Conservation (phyloP, 2,797 vertebrate genomes). For the Nothura maculosa region DNA sequence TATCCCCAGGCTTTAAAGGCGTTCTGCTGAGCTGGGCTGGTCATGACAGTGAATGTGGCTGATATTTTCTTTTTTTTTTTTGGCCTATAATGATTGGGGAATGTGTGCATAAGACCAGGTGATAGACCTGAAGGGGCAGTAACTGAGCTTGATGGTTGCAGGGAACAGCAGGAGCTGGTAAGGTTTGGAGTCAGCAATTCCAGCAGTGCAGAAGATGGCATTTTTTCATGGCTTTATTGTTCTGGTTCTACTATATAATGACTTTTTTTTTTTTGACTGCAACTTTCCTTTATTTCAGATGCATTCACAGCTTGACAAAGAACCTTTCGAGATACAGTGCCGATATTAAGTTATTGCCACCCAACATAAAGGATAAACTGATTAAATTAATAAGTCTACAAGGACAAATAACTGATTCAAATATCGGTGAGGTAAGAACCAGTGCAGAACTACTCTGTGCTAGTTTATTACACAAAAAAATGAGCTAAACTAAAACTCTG, state of each 20-base stretch:
- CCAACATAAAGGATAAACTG: slow-evolving; percentile 87
- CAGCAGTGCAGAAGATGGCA: background rate
- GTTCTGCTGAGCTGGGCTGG: background rate
- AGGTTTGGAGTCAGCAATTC: background rate
- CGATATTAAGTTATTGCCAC: slow-evolving; percentile 85
- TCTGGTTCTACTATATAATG: background rate
- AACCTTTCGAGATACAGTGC: slow-evolving; percentile 81
- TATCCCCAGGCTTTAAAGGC: background rate
- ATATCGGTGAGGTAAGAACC: slow-evolving; percentile 87
- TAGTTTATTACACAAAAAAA: background rate
- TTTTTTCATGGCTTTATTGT: background rate
- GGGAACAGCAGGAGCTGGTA: background rate
- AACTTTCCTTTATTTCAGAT: slow-evolving; percentile 76
- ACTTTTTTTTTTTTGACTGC: background rate
- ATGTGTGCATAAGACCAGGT: background rate
- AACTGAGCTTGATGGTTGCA: background rate
- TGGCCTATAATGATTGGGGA: background rate
- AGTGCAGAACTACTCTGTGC: background rate
- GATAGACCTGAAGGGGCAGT: background rate
- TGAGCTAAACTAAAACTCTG: background rate
- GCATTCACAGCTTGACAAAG: slow-evolving; percentile 81
- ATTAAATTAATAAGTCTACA: slow-evolving; percentile 85
- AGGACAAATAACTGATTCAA: slow-evolving; percentile 86
- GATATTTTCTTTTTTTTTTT: background rate
- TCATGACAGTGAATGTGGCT: background rate